phyloP scores from a whole-genome alignment of 2,888 invertebrate species.

The Calliopum simillimum region DNA sequence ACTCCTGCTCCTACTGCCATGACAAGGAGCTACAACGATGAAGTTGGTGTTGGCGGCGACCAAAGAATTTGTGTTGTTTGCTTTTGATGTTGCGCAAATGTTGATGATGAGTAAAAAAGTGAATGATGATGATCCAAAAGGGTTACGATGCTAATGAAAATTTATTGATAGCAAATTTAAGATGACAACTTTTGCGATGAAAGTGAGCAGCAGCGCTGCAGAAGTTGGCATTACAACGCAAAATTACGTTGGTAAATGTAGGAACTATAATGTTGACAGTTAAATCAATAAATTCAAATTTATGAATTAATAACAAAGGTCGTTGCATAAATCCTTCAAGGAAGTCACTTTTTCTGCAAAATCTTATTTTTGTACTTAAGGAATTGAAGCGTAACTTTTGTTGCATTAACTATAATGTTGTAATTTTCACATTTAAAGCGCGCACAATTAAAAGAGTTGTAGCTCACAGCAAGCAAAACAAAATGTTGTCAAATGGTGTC shows the following conservation, averaged over 20 bases:
- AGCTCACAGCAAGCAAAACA: too few relatives aligned
- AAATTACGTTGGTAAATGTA: not conserved
- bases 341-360: not conserved
- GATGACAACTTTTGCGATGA: conserved; percentile 49
- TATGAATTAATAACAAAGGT: too few relatives aligned
- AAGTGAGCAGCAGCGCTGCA: not conserved
- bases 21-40: not conserved
- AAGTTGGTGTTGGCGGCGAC: not conserved
- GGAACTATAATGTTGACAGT: not conserved
- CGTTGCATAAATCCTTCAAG: too few relatives aligned
- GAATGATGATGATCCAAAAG: conserved; percentile 32
- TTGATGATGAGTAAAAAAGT: not conserved
- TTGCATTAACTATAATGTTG: too few relatives aligned
- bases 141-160: conserved; percentile 62
- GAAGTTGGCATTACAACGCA: not conserved
- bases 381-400: not conserved
- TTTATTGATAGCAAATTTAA: conserved; percentile 64
- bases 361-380: not conserved
- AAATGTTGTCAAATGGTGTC: too few relatives aligned
- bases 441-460: too few relatives aligned
- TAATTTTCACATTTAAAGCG: too few relatives aligned
- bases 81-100: not conserved
- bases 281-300: conserved; percentile 1
- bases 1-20: not conserved
- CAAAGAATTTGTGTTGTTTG: not conserved